Evolutionary conservation across 2,113 vertebrate species (phyloP).

Genomic region (Potamarius usumacintae): DNA sequence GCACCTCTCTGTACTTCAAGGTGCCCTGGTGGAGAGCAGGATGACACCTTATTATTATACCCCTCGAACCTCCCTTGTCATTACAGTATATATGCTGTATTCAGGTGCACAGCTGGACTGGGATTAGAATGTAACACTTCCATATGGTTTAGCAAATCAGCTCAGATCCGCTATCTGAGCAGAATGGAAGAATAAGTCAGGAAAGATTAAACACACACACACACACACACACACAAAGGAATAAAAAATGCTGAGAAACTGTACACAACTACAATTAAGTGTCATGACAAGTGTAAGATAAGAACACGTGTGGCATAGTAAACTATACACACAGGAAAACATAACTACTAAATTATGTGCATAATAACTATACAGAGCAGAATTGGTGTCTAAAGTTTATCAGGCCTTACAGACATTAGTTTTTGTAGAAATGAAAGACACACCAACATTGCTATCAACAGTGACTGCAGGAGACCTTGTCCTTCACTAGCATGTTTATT

Average conservation of each 20-base stretch:
- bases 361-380: not conserved
- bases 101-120: constrained; percentile 32
- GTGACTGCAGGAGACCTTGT: constrained; percentile 18
- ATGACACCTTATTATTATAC: constrained; percentile 35
- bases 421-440: not conserved
- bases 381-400: not conserved
- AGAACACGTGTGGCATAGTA: not conserved
- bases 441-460: not conserved
- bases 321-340: not conserved
- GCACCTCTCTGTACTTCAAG: constrained; percentile 23
- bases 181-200: not conserved
- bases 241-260: not conserved
- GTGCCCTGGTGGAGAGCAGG: constrained; percentile 24
- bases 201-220: not conserved
- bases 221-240: not conserved
- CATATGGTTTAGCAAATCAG: not conserved
- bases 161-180: not conserved
- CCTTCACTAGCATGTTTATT: constrained; percentile 26
- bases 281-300: not conserved
- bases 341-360: not conserved
- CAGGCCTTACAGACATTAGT: not conserved
- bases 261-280: not conserved
- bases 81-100: not conserved
- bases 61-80: constrained; percentile 5
- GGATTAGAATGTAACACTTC: constrained; percentile 15